Evolutionary conservation across 1,140 invertebrate species (phyloP), one percentile per base, ranked within the genome.

Genomic region (Leptopilina boulardi): DNA sequence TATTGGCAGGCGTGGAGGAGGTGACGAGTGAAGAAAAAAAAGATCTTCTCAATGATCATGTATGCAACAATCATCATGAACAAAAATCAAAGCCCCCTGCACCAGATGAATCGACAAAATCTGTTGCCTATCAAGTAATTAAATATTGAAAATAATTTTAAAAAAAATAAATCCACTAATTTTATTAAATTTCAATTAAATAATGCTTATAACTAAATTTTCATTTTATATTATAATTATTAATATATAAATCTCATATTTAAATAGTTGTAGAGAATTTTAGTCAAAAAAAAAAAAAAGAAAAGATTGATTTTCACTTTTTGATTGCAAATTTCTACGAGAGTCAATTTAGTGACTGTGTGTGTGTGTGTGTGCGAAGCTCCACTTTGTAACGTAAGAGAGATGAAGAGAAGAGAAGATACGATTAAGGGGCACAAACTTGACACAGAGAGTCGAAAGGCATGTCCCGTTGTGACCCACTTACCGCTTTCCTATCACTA

Each of bases 381-480:
- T 41, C 30, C 30, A 51, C 30, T 56, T 77, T n/a, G 19, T 59
- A n/a, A n/a, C n/a, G n/a, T n/a, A n/a, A 23, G 59, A 74, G 26
- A 15, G 19, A 77, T 38, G 73, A 76, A 73, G 70, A 51, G 72
- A 66, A 76, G 34, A 70, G 74, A 72, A 41, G 41, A 77, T 77
- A 73, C 75, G 59, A 74, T 74, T 70, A 80, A 84, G 73, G 77
- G 74, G 30, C 54, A 56, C 34, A 82, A 84, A 84, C 84, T 88
- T 84, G 86, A 85, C 83, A 86, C 74, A 84, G 80, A 44, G 26
- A 78, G 85, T 87, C 86, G 88, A 89, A 87, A 90, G 87, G 86
- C 87, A 86, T 84, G 87, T 91, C 85, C 89, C 89, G 90, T 91
- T 90, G 89, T 84, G 87, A 82, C 90, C 89, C 80, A 91, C 88